A percentile compares a stretch with the other conserved stretches of the same genome.
phyloP scores from a whole-genome alignment of 64 coral and sea anemone species.

The Acropora yongei region DNA sequence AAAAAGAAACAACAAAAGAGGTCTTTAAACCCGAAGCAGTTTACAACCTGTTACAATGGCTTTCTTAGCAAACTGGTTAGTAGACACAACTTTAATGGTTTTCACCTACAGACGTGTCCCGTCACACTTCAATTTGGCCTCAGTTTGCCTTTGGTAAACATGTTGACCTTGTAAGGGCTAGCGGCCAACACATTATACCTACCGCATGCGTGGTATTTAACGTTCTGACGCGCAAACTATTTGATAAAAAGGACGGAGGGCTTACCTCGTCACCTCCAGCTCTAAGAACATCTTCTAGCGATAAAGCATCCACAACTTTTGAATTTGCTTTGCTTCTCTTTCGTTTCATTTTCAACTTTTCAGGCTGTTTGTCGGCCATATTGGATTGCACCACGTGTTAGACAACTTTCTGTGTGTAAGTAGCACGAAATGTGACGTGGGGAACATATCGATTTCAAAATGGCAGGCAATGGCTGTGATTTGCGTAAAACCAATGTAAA shows the following conservation, averaged over 20 bases:
- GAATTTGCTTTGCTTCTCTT: conserved; percentile 32
- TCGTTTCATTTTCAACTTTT: conserved; percentile 71
- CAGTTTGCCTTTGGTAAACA: no score
- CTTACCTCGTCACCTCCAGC: conserved; percentile 87
- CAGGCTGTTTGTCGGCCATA: conserved; percentile 42
- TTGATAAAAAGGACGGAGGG: not conserved
- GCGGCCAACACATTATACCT: no score
- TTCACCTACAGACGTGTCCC: no score
- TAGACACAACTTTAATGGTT: no score
- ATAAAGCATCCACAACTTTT: conserved; percentile 54
- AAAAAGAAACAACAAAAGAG: no score
- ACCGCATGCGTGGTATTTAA: no score
- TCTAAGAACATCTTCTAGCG: conserved; percentile 75
- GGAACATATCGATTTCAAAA: not conserved
- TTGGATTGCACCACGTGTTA: conserved; percentile 35
- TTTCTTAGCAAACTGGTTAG: no score
- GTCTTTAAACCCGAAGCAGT: no score
- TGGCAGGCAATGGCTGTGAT: not conserved
- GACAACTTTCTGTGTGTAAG: not conserved
- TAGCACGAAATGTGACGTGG: not conserved
- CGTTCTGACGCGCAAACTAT: not conserved
- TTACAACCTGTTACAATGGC: no score
- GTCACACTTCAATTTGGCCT: no score
- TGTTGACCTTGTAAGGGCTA: no score
- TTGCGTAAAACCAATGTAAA: not conserved